A percentile compares a stretch with the other conserved stretches of the same genome.
Conservation (phyloP, 1,140 invertebrate genomes). For the Episyrphus balteatus region DNA sequence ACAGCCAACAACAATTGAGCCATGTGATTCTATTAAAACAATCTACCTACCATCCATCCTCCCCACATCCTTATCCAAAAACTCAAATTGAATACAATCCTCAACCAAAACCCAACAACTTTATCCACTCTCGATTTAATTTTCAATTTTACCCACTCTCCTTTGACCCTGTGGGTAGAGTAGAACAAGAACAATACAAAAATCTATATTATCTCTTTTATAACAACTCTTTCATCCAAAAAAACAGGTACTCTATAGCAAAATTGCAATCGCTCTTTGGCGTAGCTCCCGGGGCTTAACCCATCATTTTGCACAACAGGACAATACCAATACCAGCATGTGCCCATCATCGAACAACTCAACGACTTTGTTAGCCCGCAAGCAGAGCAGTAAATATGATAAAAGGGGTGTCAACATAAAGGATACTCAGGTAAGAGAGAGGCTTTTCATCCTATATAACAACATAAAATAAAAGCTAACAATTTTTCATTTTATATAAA, state of each 20-base stretch:
- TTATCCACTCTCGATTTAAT: neutral
- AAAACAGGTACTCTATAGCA: conserved; percentile 52
- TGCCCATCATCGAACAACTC: conserved; percentile 20
- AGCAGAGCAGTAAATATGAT: conserved; percentile 36
- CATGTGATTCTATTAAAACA: no score
- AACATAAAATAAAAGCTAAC: no score
- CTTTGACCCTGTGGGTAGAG: no score
- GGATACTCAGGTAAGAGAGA: conserved; percentile 32
- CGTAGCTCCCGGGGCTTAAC: conserved; percentile 50
- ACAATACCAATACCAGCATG: conserved; percentile 13
- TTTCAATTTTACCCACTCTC: conserved; percentile 1
- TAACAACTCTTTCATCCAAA: no score
- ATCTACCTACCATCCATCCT: no score
- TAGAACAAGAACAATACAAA: no score
- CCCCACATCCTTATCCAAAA: neutral
- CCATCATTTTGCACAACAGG: conserved; percentile 32
- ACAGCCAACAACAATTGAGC: neutral
- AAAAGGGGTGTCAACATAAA: conserved; percentile 32
- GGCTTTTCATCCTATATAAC: neutral
- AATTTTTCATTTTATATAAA: no score
- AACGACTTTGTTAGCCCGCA: conserved; percentile 24
- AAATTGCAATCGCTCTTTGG: conserved; percentile 63
- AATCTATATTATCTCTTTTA: no score
- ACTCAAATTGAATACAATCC: no score
- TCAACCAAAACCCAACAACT: no score